Conservation (phyloP, 2,113 vertebrate genomes). For the Theristicus caerulescens region DNA sequence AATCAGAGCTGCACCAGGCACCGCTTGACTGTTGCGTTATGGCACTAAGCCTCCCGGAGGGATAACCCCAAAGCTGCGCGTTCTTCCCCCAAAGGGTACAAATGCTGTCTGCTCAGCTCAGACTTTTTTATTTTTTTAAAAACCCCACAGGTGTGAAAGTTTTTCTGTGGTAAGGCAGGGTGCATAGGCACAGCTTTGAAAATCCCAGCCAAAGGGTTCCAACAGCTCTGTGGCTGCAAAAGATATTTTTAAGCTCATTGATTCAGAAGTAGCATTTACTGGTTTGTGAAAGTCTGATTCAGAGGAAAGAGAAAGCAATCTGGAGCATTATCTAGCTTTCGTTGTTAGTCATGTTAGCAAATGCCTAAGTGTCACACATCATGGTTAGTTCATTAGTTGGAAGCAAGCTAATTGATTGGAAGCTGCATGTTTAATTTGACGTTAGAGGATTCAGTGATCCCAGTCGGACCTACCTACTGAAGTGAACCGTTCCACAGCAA, state of each 20-base stretch:
- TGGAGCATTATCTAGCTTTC: not conserved
- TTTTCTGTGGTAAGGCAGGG: not conserved
- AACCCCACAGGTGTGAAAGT: not conserved
- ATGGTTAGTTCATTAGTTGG: not conserved
- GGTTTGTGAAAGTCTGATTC: not conserved
- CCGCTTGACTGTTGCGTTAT: not conserved
- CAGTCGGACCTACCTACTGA: conserved; percentile 87
- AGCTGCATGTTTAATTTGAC: not conserved
- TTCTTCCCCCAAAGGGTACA: not conserved
- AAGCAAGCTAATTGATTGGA: not conserved
- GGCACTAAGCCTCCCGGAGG: not conserved
- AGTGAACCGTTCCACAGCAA: conserved; percentile 87
- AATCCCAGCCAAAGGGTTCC: not conserved
- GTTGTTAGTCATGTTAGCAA: conserved; percentile 31
- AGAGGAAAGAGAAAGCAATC: conserved; percentile 19
- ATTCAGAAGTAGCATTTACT: not conserved
- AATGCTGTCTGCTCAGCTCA: not conserved
- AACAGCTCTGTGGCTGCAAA: not conserved
- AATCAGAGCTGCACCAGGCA: not conserved
- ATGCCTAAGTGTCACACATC: not conserved
- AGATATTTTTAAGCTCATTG: not conserved
- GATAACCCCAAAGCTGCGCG: not conserved
- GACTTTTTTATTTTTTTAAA: not conserved
- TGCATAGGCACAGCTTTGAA: not conserved
- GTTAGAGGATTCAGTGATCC: not conserved